Base-by-base conservation (phyloP, 2,888 invertebrate species). In the Diplolepis rosae region DNA sequence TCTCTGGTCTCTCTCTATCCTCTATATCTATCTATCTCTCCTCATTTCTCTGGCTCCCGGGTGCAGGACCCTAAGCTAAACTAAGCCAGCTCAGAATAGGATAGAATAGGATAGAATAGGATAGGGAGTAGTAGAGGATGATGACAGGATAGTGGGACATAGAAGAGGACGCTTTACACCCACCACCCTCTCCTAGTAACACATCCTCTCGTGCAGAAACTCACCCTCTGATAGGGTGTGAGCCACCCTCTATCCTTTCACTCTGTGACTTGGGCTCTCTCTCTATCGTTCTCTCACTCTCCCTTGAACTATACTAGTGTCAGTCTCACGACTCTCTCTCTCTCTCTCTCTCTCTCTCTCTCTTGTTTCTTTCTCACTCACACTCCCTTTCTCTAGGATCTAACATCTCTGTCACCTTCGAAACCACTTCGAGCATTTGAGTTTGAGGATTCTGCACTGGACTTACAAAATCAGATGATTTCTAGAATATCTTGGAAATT, bases 51-150 rank as follows among this genome's bases (percentile, higher is more conserved):
- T 74, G 52, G 24, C 70, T 48, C 68, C 69, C 70, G 50, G 32
- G 66, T 54, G 80, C 81, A 78, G 77, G 80, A 79, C 82, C 82
- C 83, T 85, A 83, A 85, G 85, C 85, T 83, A 83, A 84, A 83
- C 84, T 85, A 85, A 85, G 85, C 84, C 83, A 83, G 81, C 82
- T 80, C 77, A 81, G 83, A 80, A 84, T 84, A 82, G 85, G 81
- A 84, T 83, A 80, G 82, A 71, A 71, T 74, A 72, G 73, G 67
- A 45, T 22, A 45, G 18, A 69, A 67, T 72, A 72, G 75, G 72
- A 75, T 71, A 72, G 72, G 70, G 72, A 71, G 69, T 39, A 45
- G 35, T 39, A 24, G 7, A 61, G 45, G 18, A 61, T 61, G 39
- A 35, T 15, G 30, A 24, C 2, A 61, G 45, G 18, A 61, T 61